Evolutionary conservation across 2,113 vertebrate genomes (phyloP), one percentile per base, ranked within the genome.

Genomic region (Clarias magur): DNA sequence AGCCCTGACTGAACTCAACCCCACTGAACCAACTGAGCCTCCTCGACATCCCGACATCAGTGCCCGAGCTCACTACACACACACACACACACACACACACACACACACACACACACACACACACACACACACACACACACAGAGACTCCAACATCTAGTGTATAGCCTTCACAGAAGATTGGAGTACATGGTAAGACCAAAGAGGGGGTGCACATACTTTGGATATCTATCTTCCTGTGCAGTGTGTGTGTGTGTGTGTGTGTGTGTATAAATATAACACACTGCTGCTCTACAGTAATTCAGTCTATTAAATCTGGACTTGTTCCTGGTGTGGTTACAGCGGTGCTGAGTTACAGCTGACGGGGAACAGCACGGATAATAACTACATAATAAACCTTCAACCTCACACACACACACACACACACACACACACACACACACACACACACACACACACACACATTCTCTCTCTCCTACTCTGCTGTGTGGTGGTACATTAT

Each of bases 401-500:
- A 76, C 42, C 73, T 73, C 15, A 34, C 67, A 70, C 67, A 30
- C 62, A 16, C n/a, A 30, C 65, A 68, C n/a, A 68, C 65, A 68
- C 62, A 21, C 30, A 17, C 70, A 23, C 70, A 42, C 70, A 42
- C 75, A 4, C 25, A 56, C 75, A 27, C 25, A 17, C 53, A 86
- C 34, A 80, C 72, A 42, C 80, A 27, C 62, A 89, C 88, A 83
- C 90, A 88, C 80, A 87, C 88, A 65, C 84, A 38, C 34, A 38
- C 42, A 0, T 4, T 42, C 42, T 42, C 42, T 42, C 42, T 42
- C 42, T 42, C 6, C 42, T 42, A 42, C 42, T 42, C 48, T 62
- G 57, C 88, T 83, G 80, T 62, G 65, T 83, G 83, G 48, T 12
- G 87, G 90, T 94, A 79, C 86, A 94, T 94, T 91, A 94, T 95